Conservation (phyloP, 2,888 invertebrate genomes). For the Smittia sp. region DNA sequence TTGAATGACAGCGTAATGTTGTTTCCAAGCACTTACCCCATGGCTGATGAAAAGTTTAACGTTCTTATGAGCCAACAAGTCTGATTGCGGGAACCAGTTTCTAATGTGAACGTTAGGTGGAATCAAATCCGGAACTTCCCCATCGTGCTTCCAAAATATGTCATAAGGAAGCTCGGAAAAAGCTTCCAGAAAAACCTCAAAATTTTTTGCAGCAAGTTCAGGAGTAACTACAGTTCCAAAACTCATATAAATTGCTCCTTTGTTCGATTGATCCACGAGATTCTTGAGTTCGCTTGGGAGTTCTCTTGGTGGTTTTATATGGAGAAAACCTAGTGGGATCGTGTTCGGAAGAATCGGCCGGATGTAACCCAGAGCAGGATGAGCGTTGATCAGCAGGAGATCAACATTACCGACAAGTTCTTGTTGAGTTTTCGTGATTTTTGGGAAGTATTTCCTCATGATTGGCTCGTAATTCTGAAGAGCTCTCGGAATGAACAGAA, state of each 20-base stretch:
- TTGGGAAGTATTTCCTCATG: not conserved
- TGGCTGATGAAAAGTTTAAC: conserved; percentile 55
- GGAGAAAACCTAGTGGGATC: conserved; percentile 21
- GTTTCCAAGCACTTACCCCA: conserved; percentile 46
- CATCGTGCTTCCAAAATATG: conserved; percentile 52
- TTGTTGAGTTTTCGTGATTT: not conserved
- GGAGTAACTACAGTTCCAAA: conserved; percentile 45
- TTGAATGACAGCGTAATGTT: not conserved
- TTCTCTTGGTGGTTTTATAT: conserved; percentile 9
- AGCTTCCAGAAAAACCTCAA: conserved; percentile 47
- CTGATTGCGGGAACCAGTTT: conserved; percentile 52
- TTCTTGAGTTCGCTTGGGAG: conserved; percentile 2
- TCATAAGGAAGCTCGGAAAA: conserved; percentile 50
- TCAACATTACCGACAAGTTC: not conserved
- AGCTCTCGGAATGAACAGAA: not conserved
- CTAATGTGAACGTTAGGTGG: conserved; percentile 48
- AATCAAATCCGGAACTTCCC: conserved; percentile 47
- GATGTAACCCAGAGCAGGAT: conserved; percentile 17
- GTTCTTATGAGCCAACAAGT: conserved; percentile 49
- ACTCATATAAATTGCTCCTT: conserved; percentile 19
- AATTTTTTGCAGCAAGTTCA: conserved; percentile 46
- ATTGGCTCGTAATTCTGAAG: not conserved
- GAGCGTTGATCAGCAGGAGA: conserved; percentile 10
- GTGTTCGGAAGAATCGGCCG: conserved; percentile 12
- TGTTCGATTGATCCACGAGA: conserved; percentile 29